phyloP scores from a whole-genome alignment of 2,113 vertebrate species.

The Pterophyllum scalare region DNA sequence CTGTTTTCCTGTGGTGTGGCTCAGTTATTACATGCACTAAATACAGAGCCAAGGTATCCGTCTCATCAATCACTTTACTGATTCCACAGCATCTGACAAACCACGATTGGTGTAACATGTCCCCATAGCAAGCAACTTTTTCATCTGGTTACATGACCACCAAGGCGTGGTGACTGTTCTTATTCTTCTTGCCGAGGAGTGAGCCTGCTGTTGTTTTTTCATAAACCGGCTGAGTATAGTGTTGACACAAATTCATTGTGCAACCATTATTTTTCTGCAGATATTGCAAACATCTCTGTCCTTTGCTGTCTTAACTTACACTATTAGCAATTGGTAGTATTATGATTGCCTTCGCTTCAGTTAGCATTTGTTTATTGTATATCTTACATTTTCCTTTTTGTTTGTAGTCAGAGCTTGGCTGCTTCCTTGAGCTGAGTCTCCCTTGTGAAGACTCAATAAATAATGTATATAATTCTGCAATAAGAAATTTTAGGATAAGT shows the following conservation, averaged over 20 bases:
- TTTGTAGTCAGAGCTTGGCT: background rate
- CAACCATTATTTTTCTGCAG: background rate
- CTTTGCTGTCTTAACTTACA: background rate
- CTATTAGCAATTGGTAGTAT: too few species aligned
- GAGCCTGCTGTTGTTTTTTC: background rate
- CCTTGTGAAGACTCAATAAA: background rate
- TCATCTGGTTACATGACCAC: constrained; percentile 1
- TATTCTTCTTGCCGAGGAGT: background rate
- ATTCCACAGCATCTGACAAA: background rate
- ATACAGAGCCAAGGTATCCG: background rate
- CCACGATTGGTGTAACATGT: too few species aligned
- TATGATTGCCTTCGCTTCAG: too few species aligned
- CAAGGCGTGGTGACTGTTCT: background rate
- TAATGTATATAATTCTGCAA: background rate
- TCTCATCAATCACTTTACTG: background rate
- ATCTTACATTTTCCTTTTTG: too few species aligned
- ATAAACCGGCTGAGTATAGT: background rate
- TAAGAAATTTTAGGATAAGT: background rate
- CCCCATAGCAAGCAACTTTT: background rate
- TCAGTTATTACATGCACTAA: background rate
- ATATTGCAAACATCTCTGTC: background rate
- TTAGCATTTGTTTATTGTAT: background rate
- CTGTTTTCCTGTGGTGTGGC: background rate
- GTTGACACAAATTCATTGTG: background rate
- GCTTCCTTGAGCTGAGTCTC: background rate